These are phyloP conservation scores for Flexamia atlantica DNA, from an alignment of 2,888 invertebrate species.

Conservation along the genomic window DNA sequence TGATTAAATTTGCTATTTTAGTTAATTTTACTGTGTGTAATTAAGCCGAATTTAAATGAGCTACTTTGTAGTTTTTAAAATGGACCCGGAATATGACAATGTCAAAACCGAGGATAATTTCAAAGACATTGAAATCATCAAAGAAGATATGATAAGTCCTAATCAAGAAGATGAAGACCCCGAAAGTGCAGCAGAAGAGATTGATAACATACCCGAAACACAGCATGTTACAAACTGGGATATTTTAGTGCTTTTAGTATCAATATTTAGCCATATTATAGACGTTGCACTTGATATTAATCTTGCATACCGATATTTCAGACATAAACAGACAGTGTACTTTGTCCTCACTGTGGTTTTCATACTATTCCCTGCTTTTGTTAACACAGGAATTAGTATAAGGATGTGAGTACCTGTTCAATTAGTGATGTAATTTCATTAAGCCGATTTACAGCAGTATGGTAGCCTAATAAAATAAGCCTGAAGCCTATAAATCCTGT, in stretches of 20 bases:
- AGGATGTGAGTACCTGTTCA: slow-evolving; percentile 80
- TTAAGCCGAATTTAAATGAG: slow-evolving; percentile 22
- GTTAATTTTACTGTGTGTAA: neutral
- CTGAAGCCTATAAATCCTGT: no score
- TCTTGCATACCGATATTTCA: slow-evolving; percentile 82
- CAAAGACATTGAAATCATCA: slow-evolving; percentile 59
- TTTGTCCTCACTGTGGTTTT: slow-evolving; percentile 84
- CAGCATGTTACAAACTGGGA: slow-evolving; percentile 80
- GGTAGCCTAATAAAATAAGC: no score
- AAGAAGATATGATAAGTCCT: slow-evolving; percentile 59
- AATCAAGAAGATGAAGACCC: slow-evolving; percentile 62
- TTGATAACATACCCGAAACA: slow-evolving; percentile 80
- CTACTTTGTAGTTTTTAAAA: slow-evolving; percentile 59
- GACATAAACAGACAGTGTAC: slow-evolving; percentile 78
- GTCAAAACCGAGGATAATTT: slow-evolving; percentile 61
- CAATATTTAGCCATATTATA: slow-evolving; percentile 83
- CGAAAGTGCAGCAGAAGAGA: slow-evolving; percentile 75
- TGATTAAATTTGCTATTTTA: neutral
- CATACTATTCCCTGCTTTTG: slow-evolving; percentile 85
- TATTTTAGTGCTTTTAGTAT: slow-evolving; percentile 81
- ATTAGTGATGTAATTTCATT: no score
- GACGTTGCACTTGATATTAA: slow-evolving; percentile 85
- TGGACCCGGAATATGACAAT: slow-evolving; percentile 64
- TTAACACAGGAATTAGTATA: slow-evolving; percentile 85
- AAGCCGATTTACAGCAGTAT: no score